Percentiles rank a stretch among this genome's conserved stretches.
phyloP scores from a whole-genome alignment of 2,113 vertebrate genomes.

The Calcarius ornatus region DNA sequence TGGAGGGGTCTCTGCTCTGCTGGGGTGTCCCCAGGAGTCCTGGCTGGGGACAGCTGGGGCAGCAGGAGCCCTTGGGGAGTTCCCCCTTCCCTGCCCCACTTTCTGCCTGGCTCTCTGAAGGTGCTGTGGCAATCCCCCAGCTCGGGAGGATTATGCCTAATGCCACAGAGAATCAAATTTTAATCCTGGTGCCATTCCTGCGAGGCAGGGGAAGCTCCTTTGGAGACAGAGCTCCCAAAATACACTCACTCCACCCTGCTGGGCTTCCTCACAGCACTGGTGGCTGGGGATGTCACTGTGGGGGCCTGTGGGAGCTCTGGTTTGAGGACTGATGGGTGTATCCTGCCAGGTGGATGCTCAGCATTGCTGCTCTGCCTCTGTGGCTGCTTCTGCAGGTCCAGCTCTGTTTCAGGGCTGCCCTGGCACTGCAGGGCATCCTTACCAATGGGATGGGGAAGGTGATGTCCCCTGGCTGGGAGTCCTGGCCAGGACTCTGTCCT shows the following conservation, averaged over 20 bases:
- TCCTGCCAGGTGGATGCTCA: neutral
- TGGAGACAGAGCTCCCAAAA: neutral
- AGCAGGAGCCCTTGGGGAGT: neutral
- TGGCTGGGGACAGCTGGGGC: neutral
- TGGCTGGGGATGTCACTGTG: neutral
- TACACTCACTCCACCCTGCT: fast-evolving
- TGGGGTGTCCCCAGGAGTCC: neutral
- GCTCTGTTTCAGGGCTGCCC: neutral
- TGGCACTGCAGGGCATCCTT: fast-evolving
- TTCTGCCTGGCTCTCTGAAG: neutral
- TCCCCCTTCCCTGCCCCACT: constrained; percentile 8
- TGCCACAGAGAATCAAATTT: neutral
- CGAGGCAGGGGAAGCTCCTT: neutral
- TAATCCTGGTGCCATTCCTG: neutral
- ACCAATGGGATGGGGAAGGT: fast-evolving
- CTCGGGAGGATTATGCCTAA: constrained; percentile 43
- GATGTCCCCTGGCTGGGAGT: neutral
- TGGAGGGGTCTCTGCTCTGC: neutral
- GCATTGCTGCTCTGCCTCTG: neutral
- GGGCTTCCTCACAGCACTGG: fast-evolving
- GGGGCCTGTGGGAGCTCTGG: neutral
- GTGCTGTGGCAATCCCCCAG: constrained; percentile 8
- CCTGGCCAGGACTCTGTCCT: neutral
- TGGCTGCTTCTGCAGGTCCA: neutral
- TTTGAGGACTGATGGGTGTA: neutral